phyloP scores from a whole-genome alignment of 2,113 vertebrate species.

The Cyanistes caeruleus region DNA sequence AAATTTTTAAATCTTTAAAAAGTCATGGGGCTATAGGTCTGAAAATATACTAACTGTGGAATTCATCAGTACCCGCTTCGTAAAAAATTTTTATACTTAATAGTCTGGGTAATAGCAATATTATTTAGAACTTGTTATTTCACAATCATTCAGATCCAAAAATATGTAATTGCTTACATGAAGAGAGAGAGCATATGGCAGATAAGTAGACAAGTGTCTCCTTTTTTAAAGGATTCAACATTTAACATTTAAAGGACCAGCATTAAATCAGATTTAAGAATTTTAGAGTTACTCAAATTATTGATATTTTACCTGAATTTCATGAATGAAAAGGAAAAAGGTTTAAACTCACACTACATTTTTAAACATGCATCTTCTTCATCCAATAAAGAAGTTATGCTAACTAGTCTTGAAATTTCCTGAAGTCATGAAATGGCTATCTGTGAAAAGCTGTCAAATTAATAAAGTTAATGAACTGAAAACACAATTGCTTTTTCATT shows the following conservation, averaged over 20 bases:
- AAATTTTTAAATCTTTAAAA: not conserved
- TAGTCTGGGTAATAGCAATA: not conserved
- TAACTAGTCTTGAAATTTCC: not conserved
- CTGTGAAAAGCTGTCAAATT: constrained; percentile 1
- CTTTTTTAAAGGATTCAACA: not conserved
- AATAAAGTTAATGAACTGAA: constrained; percentile 12
- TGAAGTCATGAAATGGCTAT: not conserved
- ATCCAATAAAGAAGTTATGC: not conserved
- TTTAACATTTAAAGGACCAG: not conserved
- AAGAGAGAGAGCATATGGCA: not conserved
- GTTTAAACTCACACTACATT: not conserved
- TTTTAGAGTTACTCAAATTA: not conserved
- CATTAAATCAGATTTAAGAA: not conserved
- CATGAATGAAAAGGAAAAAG: not conserved
- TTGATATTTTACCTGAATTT: not conserved
- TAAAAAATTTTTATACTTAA: not conserved
- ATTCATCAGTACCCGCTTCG: not conserved
- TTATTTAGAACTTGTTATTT: not conserved
- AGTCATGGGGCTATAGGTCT: not conserved
- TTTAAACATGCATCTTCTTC: not conserved
- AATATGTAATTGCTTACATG: not conserved
- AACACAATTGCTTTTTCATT: not conserved
- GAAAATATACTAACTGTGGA: not conserved
- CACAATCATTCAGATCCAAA: not conserved
- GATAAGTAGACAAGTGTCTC: not conserved